phyloP scores from a whole-genome alignment of 2,888 invertebrate genomes.

The Choreutis nemorana region DNA sequence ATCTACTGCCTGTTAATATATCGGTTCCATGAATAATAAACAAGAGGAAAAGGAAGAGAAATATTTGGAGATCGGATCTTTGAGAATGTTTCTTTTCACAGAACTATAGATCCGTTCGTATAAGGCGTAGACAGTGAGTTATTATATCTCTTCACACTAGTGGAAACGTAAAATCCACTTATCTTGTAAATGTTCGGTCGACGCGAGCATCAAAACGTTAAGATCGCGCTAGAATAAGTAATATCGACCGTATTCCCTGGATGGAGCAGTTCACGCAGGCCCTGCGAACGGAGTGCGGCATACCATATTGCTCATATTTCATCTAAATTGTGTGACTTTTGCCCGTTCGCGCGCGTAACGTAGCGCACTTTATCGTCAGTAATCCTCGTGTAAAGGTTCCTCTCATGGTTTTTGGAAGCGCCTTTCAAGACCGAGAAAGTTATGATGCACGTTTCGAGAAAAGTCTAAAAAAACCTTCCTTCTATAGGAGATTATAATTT shows the following conservation, averaged over 20 bases:
- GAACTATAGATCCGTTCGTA: background rate
- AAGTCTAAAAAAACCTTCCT: no score
- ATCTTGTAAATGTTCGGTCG: constrained; percentile 10
- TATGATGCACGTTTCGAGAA: no score
- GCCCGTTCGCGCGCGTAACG: constrained; percentile 36
- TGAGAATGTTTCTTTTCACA: no score
- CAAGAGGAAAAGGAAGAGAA: constrained; percentile 17
- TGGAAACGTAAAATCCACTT: constrained; percentile 9
- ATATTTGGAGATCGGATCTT: constrained; percentile 15
- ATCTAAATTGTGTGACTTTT: constrained; percentile 43
- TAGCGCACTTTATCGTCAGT: constrained; percentile 39
- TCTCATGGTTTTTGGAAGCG: constrained; percentile 18
- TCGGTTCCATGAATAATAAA: constrained; percentile 21
- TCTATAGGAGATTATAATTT: no score
- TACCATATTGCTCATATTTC: constrained; percentile 39
- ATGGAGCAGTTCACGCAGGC: constrained; percentile 7
- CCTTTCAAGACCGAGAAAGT: constrained; percentile 10
- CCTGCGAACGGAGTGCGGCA: constrained; percentile 21
- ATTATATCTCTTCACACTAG: constrained; percentile 8
- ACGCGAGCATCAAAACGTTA: constrained; percentile 13
- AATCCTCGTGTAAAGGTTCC: constrained; percentile 27
- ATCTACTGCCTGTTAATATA: constrained; percentile 31
- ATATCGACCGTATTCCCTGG: constrained; percentile 18
- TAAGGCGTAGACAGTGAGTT: constrained; percentile 3
- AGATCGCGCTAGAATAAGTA: constrained; percentile 19